A percentile compares a stretch with the other conserved stretches of the same genome.
Evolutionary conservation across 2,888 invertebrate species (phyloP).

Genomic region (Drosophila merina): DNA sequence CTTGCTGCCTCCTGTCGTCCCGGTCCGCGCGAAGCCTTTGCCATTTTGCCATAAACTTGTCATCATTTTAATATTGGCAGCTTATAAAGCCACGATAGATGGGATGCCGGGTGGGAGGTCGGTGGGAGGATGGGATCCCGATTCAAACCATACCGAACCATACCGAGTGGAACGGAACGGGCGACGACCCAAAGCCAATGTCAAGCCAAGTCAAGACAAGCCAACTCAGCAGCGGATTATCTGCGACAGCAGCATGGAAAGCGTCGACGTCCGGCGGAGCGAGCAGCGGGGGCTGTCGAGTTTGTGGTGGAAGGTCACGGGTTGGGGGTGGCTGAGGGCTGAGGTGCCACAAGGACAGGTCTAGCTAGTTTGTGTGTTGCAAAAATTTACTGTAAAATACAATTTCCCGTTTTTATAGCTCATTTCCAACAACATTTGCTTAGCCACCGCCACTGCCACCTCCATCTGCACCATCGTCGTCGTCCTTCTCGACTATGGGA

Average conservation of each 20-base stretch:
- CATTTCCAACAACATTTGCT: constrained; percentile 79
- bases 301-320: constrained; percentile 5
- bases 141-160: constrained; percentile 11
- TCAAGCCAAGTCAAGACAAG: constrained; percentile 80
- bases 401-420: constrained; percentile 79
- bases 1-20: not conserved
- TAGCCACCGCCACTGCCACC: constrained; percentile 56
- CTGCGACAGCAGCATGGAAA: constrained; percentile 71
- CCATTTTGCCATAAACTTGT: constrained; percentile 69
- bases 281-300: not conserved
- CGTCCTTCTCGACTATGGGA: constrained; percentile 58
- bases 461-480: constrained; percentile 7
- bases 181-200: constrained; percentile 74
- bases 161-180: constrained; percentile 9
- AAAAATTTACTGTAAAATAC: constrained; percentile 76
- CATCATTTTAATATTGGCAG: constrained; percentile 80
- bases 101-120: not conserved
- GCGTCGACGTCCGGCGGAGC: constrained; percentile 61
- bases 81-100: constrained; percentile 77
- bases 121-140: no score
- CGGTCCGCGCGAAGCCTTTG: constrained; percentile 23
- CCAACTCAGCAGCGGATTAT: constrained; percentile 79
- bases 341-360: constrained; percentile 34
- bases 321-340: not conserved
- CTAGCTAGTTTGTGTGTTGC: constrained; percentile 74